phyloP scores from a whole-genome alignment of 2,113 vertebrate species.

The Syngnathoides biaculeatus region DNA sequence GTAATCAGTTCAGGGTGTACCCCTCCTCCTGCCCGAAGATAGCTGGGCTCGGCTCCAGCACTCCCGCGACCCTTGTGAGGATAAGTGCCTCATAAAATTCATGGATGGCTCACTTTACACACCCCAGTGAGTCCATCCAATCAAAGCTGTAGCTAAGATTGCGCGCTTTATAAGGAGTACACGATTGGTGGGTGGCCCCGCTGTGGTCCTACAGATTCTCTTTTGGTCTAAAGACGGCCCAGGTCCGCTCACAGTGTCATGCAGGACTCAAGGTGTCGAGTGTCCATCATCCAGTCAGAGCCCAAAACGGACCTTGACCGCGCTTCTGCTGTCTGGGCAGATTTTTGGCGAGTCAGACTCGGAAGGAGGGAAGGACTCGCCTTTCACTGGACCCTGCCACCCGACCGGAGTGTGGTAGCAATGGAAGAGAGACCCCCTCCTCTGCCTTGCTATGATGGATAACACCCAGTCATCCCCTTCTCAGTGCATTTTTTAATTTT shows the following conservation, averaged over 20 bases:
- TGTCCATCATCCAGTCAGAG: slow-evolving; percentile 29
- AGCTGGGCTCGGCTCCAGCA: too few species aligned
- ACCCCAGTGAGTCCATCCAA: neutral
- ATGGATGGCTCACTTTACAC: too few species aligned
- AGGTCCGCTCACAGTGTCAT: slow-evolving; percentile 5
- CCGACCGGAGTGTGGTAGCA: slow-evolving; percentile 2
- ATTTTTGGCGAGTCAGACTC: slow-evolving; percentile 63
- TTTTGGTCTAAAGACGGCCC: slow-evolving; percentile 65
- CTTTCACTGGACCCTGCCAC: slow-evolving; percentile 22
- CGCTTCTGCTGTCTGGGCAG: slow-evolving; percentile 50
- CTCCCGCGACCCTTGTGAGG: too few species aligned
- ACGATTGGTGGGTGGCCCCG: slow-evolving; percentile 17
- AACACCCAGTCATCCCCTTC: neutral
- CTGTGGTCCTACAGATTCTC: slow-evolving; percentile 17
- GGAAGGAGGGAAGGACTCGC: slow-evolving; percentile 31
- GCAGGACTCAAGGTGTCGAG: slow-evolving; percentile 45
- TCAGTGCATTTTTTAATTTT: neutral
- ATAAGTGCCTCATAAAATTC: too few species aligned
- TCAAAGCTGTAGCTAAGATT: slow-evolving; percentile 10
- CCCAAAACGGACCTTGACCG: slow-evolving; percentile 44
- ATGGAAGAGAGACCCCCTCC: neutral
- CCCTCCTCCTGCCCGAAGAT: too few species aligned
- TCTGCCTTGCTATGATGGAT: neutral
- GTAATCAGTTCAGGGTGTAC: too few species aligned
- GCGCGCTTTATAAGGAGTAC: slow-evolving; percentile 55